Evolutionary conservation across 1,140 invertebrate species (phyloP).

Genomic region (Nasonia giraulti): DNA sequence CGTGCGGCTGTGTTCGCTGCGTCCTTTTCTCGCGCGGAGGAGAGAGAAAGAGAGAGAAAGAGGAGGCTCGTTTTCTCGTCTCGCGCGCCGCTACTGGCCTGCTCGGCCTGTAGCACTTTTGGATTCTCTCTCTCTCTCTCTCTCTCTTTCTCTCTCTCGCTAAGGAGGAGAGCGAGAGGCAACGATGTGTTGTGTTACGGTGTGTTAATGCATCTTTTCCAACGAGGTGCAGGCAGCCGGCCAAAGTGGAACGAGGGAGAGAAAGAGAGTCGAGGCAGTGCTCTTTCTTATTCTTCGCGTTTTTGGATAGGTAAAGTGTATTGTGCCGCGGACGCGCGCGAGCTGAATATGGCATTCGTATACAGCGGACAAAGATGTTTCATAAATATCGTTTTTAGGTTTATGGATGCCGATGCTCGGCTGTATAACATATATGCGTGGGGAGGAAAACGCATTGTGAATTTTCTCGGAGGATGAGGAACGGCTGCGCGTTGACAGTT

Average conservation of each 20-base stretch:
- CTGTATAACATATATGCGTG: not conserved
- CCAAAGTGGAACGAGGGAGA: not conserved
- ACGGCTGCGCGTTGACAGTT: too few species aligned
- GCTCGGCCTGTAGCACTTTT: not conserved
- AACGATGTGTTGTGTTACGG: constrained; percentile 7
- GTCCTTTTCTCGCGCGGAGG: constrained; percentile 35
- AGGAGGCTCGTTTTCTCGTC: constrained; percentile 52
- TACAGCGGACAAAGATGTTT: not conserved
- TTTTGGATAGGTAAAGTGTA: not conserved
- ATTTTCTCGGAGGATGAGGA: too few species aligned
- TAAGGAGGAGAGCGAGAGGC: not conserved
- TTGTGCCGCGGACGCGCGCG: not conserved
- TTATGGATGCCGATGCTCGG: not conserved
- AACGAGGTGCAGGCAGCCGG: constrained; percentile 8
- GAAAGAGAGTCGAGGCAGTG: not conserved
- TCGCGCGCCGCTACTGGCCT: constrained; percentile 28
- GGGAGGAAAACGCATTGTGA: not conserved
- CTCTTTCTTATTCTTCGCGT: not conserved
- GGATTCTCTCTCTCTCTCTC: not conserved
- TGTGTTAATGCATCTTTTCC: constrained; percentile 13
- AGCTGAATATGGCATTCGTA: not conserved
- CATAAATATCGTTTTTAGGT: not conserved
- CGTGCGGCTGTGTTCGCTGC: not conserved
- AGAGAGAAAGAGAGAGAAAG: not conserved
- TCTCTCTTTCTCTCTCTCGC: too few species aligned